phyloP scores from a whole-genome alignment of 2,888 invertebrate species.

The Thymelicus sylvestris region DNA sequence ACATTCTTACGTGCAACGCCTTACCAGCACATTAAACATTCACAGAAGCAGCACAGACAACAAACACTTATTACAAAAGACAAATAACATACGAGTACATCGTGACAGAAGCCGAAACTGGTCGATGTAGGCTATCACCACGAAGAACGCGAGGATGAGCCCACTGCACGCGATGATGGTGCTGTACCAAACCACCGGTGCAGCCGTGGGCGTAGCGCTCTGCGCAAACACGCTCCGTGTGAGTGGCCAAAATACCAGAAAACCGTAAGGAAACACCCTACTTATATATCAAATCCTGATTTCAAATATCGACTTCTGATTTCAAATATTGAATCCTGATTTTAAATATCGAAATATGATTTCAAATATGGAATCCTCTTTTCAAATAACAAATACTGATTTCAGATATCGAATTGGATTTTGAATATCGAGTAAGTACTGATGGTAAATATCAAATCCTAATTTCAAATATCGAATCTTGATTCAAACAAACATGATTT shows the following conservation, averaged over 20 bases:
- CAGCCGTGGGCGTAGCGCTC: neutral
- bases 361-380: too few relatives aligned
- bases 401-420: too few relatives aligned
- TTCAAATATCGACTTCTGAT: too few relatives aligned
- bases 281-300: neutral
- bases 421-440: too few relatives aligned
- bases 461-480: too few relatives aligned
- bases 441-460: neutral
- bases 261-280: neutral
- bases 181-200: neutral
- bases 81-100: neutral
- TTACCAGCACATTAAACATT: too few relatives aligned
- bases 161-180: neutral
- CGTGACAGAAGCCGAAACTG: neutral
- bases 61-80: neutral
- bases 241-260: neutral
- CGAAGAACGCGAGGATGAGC: neutral
- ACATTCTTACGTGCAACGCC: too few relatives aligned
- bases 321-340: too few relatives aligned
- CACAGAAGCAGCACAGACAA: too few relatives aligned
- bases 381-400: too few relatives aligned
- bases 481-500: too few relatives aligned
- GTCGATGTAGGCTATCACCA: neutral
- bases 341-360: too few relatives aligned
- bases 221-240: conserved; percentile 2